Evolutionary conservation across 2,888 invertebrate genomes (phyloP).

Genomic region (Sabellastarte sp.): DNA sequence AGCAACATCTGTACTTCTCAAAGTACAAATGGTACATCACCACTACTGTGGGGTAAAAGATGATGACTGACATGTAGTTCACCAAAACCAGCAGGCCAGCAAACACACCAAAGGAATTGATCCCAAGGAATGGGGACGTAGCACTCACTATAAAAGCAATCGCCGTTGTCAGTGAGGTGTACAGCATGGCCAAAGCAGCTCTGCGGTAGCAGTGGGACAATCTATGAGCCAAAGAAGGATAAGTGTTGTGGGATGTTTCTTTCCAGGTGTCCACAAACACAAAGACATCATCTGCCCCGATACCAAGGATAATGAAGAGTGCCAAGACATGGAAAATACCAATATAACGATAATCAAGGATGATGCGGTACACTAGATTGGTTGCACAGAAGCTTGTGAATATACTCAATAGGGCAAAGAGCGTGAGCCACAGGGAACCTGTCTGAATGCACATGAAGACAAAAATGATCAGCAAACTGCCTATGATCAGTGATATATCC

Average conservation of each 20-base stretch:
- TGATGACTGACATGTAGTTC: constrained; percentile 54
- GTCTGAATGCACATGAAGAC: constrained; percentile 33
- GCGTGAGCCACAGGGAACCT: constrained; percentile 28
- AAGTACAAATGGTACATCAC: constrained; percentile 30
- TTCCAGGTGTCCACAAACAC: constrained; percentile 54
- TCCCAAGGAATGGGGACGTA: constrained; percentile 43
- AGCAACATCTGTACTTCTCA: constrained; percentile 26
- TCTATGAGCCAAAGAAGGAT: constrained; percentile 13
- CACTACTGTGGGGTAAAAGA: constrained; percentile 49
- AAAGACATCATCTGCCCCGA: constrained; percentile 55
- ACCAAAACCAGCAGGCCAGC: constrained; percentile 44
- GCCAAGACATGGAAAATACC: constrained; percentile 54
- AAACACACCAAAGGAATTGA: constrained; percentile 48
- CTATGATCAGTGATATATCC: constrained; percentile 29
- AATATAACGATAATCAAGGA: constrained; percentile 32
- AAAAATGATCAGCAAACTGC: constrained; percentile 32
- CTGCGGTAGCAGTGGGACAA: constrained; percentile 21
- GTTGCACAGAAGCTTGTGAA: constrained; percentile 27
- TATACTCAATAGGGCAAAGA: constrained; percentile 24
- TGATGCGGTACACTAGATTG: constrained; percentile 30
- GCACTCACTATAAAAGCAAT: constrained; percentile 48
- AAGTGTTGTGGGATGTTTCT: constrained; percentile 24
- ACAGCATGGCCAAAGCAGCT: constrained; percentile 22
- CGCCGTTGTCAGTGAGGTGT: constrained; percentile 24
- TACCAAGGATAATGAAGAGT: constrained; percentile 53